Base-by-base conservation (phyloP, 2,797 vertebrate species). In the Gouania willdenowi region DNA sequence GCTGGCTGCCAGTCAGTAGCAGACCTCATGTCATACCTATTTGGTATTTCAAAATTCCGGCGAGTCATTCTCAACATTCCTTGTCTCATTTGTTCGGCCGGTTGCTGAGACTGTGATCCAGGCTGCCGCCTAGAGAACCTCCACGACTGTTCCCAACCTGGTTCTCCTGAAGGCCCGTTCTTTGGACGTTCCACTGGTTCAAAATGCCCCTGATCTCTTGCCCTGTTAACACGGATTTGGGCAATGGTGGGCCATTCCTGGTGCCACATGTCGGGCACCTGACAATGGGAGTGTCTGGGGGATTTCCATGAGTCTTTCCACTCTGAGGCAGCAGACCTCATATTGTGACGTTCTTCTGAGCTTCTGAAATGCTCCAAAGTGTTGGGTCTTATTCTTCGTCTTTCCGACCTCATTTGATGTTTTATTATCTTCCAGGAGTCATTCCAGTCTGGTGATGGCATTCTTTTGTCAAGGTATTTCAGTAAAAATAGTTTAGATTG, bases 351-450 rank as follows among this genome's bases (percentile, higher is more conserved):
- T 3, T 29, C 28, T 6, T 52, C 39, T 9, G 41, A 26, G 11
- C 40, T 47, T 33, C 40, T 34, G 5, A 62, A 57, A 28, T 28
- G 38, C 13, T 37, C 45, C 2, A 9, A 9, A 41, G 37, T 44
- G 4, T 44, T 44, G 6, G 6, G 35, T 8, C 43, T 79, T 28
- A 42, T 53, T 12, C 41, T 49, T 40, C 38, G 45, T 26, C 51
- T 68, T 16, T 66, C 66, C 25, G 28, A 26, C 15, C 46, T 77
- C 34, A 43, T 52, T 20, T 41, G 52, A 9, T 66, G 56, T 57
- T 77, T 84, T 17, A 68, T 6, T 6, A 32, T 46, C 47, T 59
- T 79, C 80, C 77, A 85, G 2, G 67, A 77, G 1, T 82, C 51
- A 16, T 11, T 70, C 81, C 83, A 77, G 6, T 75, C 50, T 17